Conservation (phyloP, 53 echinoderm and acorn worm species). For the Antedon mediterranea region DNA sequence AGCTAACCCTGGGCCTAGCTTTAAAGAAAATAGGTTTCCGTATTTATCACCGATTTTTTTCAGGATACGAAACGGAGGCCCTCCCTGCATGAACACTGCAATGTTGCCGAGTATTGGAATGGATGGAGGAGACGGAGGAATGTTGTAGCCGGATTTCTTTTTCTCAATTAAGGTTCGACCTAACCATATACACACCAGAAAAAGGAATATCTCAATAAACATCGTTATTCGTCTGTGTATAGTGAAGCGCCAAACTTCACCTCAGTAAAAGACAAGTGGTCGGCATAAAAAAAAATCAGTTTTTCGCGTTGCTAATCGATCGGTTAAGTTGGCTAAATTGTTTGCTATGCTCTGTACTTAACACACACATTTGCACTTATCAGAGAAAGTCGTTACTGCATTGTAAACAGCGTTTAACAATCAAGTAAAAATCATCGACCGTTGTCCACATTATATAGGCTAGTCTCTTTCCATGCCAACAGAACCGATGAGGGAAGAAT, state of each 20-base stretch:
- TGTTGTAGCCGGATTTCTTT: not conserved
- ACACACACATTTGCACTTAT: not conserved
- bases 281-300: not conserved
- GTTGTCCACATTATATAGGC: not conserved
- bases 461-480: conserved; percentile 1
- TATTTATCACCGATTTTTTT: conserved; percentile 29
- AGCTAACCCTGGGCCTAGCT: conserved; percentile 29
- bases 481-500: not conserved
- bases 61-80: conserved; percentile 37
- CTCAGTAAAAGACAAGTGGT: no score
- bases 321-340: no score
- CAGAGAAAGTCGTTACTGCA: not conserved
- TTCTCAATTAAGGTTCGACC: not conserved
- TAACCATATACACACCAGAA: not conserved
- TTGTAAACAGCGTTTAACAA: not conserved
- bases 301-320: not conserved
- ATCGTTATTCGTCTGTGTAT: not conserved
- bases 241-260: not conserved
- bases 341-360: not conserved
- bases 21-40: conserved; percentile 42
- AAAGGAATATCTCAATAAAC: not conserved
- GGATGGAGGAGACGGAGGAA: conserved; percentile 44
- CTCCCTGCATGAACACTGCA: conserved; percentile 25
- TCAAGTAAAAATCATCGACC: not conserved
- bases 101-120: conserved; percentile 62